Conservation (phyloP, 2,113 vertebrate genomes). For the Anser cygnoides region DNA sequence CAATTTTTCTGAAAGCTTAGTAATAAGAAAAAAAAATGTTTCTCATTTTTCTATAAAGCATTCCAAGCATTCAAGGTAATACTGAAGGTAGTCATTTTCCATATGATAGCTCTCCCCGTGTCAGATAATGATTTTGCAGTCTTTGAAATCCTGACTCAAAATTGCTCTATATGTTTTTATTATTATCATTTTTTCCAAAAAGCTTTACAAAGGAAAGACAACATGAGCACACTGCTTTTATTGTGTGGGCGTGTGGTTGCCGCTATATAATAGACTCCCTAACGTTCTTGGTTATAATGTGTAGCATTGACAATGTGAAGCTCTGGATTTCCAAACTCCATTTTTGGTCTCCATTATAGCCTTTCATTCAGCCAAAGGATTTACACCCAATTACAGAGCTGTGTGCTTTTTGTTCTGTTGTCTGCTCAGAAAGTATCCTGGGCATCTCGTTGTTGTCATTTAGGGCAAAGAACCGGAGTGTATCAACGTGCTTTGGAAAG, state of each 20-base stretch:
- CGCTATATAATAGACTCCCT: constrained; percentile 10
- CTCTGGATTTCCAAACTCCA: constrained; percentile 15
- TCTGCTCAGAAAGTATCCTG: not conserved
- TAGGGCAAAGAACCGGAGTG: not conserved
- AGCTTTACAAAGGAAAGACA: constrained; percentile 61
- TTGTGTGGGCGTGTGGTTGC: not conserved
- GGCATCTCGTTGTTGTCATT: not conserved
- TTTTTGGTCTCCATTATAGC: constrained; percentile 47
- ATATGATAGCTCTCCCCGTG: not conserved
- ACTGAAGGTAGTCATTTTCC: constrained; percentile 44
- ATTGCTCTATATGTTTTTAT: constrained; percentile 51
- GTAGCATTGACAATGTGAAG: not conserved
- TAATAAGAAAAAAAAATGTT: not conserved
- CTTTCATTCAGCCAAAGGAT: constrained; percentile 14
- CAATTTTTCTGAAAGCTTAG: not conserved
- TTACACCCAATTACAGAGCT: constrained; percentile 12
- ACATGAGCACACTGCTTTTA: constrained; percentile 4
- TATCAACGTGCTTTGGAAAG: not conserved
- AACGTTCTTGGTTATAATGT: constrained; percentile 17
- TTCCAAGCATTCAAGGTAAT: constrained; percentile 30
- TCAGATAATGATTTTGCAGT: constrained; percentile 49
- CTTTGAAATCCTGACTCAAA: constrained; percentile 35
- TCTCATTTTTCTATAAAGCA: constrained; percentile 28
- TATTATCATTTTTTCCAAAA: constrained; percentile 51
- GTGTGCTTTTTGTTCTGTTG: constrained; percentile 14